Base-by-base conservation (phyloP, 2,888 invertebrate genomes). In the Ochlodes sylvanus region DNA sequence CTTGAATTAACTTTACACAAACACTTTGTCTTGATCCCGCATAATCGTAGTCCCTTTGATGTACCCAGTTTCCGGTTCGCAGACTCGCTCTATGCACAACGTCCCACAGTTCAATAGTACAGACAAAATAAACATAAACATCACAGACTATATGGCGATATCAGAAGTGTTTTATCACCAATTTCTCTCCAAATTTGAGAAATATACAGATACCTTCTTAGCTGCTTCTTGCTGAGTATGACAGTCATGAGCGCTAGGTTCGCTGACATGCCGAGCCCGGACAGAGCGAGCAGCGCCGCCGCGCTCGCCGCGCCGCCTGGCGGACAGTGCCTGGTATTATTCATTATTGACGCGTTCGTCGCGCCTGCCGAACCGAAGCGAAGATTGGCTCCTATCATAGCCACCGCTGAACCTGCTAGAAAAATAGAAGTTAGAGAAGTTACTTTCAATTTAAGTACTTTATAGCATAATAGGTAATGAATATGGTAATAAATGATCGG, bases 241-340 rank as follows among this genome's bases (percentile, higher is more conserved):
- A 97, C 95, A 10, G 95, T 95, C 96, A 97, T 97, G 63, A 97
- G 94, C 41, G 96, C 95, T 73, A 97, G 89, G 88, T 97, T 97
- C 38, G 97, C 97, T 0, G 96, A 95, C 94, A 97, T 97, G 69
- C 97, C 97, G 72, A 97, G 94, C 5, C 96, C 95, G 4, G 96
- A 97, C 10, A 97, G 94, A 60, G 96, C 95, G 77, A 97, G 95
- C 75, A 97, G 95, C 17, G 97, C 95, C 1, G 96, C 96, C 3
- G 97, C 97, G 84, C 97, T 97, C 2, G 96, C 96, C 21, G 96
- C 95, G 69, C 97, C 97, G 12, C 96, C 97, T 44, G 97, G 97
- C 79, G 97, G 97, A 82, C 97, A 97, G 81, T 96, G 95, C 87
- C 96, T 95, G 71, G 96, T 95, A 86, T 95, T 95, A 77, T 95